Evolutionary conservation across 1,140 invertebrate genomes (phyloP).

Genomic region (Trichonephila inaurata): DNA sequence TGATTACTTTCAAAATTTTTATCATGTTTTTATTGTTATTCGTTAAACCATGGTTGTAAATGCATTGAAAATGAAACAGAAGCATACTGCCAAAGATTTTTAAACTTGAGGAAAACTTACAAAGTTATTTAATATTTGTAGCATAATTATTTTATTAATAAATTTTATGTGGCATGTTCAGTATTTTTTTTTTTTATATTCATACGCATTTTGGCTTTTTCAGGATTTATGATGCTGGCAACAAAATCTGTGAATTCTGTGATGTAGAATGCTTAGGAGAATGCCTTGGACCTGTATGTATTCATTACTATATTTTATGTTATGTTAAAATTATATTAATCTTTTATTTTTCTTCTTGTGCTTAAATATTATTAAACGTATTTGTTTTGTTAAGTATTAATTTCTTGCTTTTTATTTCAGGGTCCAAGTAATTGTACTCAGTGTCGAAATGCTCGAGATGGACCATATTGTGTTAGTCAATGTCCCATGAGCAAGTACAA

Average conservation of each 20-base stretch:
- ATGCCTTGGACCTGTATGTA: slow-evolving; percentile 87
- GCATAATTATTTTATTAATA: no score
- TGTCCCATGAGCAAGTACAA: slow-evolving; percentile 93
- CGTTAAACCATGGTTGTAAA: no score
- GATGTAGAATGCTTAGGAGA: slow-evolving; percentile 91
- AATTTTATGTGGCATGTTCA: no score
- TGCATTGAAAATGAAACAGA: no score
- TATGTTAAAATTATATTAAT: not conserved
- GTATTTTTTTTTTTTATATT: no score
- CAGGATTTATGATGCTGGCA: slow-evolving; percentile 90
- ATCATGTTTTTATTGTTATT: no score
- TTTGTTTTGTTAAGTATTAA: not conserved
- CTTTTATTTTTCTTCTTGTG: not conserved
- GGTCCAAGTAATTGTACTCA: slow-evolving; percentile 91
- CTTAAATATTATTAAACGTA: not conserved
- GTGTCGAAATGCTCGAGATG: slow-evolving; percentile 93
- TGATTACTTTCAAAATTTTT: no score
- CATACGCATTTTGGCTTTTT: not conserved
- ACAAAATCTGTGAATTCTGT: slow-evolving; percentile 91
- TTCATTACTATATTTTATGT: not conserved
- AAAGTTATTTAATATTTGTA: no score
- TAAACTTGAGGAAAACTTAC: no score
- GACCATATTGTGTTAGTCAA: slow-evolving; percentile 91
- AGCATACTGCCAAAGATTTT: no score
- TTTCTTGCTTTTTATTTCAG: not conserved